Evolutionary conservation across 2,113 vertebrate genomes (phyloP), one percentile per base, ranked within the genome.

Genomic region (Pelodiscus sinensis): DNA sequence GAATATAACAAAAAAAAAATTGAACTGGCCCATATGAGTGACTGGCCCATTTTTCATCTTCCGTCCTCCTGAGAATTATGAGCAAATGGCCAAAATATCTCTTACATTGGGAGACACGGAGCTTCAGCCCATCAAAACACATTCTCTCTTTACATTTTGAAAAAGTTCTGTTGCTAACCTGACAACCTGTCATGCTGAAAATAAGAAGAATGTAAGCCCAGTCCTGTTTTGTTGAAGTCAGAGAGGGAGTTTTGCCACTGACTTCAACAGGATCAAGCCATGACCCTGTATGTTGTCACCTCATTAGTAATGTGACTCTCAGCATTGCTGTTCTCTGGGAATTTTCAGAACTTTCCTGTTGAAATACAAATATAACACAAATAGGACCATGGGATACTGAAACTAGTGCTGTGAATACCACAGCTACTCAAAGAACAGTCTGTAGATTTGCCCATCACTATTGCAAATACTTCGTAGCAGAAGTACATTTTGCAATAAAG

Each of bases 41-140:
- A 60, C 25, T 60, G 25, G 58, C 25, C 58, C 58, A 29, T n/a
- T 90, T 90, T 62, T 77, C 81, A 51, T 14, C 10, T 65, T 54
- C 44, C 92, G 22, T 31, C 85, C 84, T 88, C 55, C 27, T 93
- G 71, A 79, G 73, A 97, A 88, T 79, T 94, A 81, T n/a, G 81
- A 92, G 80, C n/a, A 86, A 90, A 38, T 80, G 85, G 50, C 83
- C 86, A 93, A 90, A 94, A 90, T 56, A 50, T 86, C 73, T 81
- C 88, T 80, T 19, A 21, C 80, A 2, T 38, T 78, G 31, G n/a
- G 81, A 81, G 75, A 82, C 55, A 77, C 81, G 85, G 92, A 96
- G 51, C 82, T 29, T 8, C 65, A 88, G 87, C 73, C 88, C 79
- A 77, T 92, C 86, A 90, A 79, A 94, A 31, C 58, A 57, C 4